Percentiles rank a stretch among this genome's conserved stretches.
Conservation (phyloP, 2,888 invertebrate species). For the Lysandra coridon region DNA sequence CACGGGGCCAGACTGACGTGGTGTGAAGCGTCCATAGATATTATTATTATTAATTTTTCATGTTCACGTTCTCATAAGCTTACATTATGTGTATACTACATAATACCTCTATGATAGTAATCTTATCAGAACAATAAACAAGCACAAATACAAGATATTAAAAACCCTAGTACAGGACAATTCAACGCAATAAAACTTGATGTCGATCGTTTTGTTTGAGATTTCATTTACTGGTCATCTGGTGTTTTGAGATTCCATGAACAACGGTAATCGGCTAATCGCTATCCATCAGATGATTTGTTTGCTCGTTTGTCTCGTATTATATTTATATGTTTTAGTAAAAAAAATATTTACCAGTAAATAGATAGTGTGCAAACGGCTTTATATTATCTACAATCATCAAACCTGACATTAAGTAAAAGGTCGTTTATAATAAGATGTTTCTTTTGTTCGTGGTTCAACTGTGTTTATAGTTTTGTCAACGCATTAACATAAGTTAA, state of each 20-base stretch:
- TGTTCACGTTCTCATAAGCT: background rate
- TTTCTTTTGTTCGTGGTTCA: background rate
- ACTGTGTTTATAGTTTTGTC: background rate
- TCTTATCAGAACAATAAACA: conserved; percentile 15
- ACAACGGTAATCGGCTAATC: too few relatives aligned
- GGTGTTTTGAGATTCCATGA: too few relatives aligned
- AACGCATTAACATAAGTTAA: too few relatives aligned
- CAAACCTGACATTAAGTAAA: background rate
- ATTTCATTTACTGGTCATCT: too few relatives aligned
- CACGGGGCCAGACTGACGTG: too few relatives aligned
- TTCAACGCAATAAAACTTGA: background rate
- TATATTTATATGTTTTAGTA: too few relatives aligned
- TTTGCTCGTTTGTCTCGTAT: too few relatives aligned
- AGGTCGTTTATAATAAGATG: background rate
- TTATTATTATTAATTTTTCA: too few relatives aligned
- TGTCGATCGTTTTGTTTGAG: background rate
- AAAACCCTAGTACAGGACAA: background rate
- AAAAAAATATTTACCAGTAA: too few relatives aligned
- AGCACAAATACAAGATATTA: conserved; percentile 17
- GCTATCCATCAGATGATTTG: too few relatives aligned
- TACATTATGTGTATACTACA: background rate
- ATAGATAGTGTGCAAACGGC: background rate
- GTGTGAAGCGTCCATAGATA: too few relatives aligned
- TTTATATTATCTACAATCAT: background rate
- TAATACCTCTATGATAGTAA: background rate